Evolutionary conservation across 2,888 invertebrate genomes (phyloP), one percentile per base, ranked within the genome.

Genomic region (Pomacea canaliculata): DNA sequence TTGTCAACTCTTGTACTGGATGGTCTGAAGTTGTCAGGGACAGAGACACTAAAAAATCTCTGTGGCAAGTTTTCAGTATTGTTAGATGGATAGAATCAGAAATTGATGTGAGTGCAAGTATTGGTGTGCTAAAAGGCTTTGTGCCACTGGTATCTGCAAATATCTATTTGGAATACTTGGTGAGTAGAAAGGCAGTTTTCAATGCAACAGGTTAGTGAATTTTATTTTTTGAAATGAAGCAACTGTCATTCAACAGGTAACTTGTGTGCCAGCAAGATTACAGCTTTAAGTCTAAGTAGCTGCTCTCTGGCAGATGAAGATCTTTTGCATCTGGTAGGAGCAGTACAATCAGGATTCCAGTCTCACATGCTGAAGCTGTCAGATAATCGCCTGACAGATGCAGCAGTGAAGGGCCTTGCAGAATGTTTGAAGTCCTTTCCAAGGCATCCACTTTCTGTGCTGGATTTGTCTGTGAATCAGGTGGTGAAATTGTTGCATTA

Each of bases 311-410:
- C 82, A 70, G 87, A 87, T 69, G 76, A 77, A 60, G 88, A 88
- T 76, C 80, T 88, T 46, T 73, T 71, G 46, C 84, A 84, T 7
- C 59, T 88, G 12, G 79, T 77, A 73, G 76, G 80, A 16, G 83
- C 84, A 18, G 73, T 88, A n/a, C 78, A 79, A 71, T 71, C 81
- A 63, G 86, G 86, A 49, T 73, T 85, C 27, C 81, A 80, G 67
- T 75, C 87, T 68, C 83, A 83, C 72, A 88, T 88, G 87, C 79
- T 88, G 59, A 88, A 88, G 73, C 76, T 88, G 66, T 84, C 86
- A 74, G 85, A 84, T 80, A 88, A 88, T 83, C 76, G 88, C 37
- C 78, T 88, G 51, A 83, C 84, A 78, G 87, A 87, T 79, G 78
- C 75, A 19, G 83, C 84, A 13, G 77, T 85, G 48, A 71, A 72